Percentiles rank a stretch among this genome's conserved stretches.
Evolutionary conservation across 2,888 invertebrate genomes (phyloP).

Genomic region (Fragum sueziense): DNA sequence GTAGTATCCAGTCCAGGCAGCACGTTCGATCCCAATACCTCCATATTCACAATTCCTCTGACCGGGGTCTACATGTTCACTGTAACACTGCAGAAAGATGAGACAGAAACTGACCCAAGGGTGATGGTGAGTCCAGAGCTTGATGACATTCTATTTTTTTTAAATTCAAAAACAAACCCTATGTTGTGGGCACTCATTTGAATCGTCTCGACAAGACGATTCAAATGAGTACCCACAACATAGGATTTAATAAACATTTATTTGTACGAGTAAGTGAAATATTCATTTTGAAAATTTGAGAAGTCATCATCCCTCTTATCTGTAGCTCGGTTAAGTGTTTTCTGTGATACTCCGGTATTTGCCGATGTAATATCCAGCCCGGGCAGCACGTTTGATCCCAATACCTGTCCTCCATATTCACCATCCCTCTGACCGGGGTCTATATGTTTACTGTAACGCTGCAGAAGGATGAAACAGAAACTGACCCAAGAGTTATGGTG

Average conservation of each 20-base stretch:
- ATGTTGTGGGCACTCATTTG: too few species aligned
- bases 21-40: background rate
- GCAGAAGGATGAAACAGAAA: slow-evolving; percentile 12
- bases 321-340: too few species aligned
- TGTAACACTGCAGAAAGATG: slow-evolving; percentile 13
- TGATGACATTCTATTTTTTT: too few species aligned
- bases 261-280: too few species aligned
- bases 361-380: background rate
- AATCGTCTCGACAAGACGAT: too few species aligned
- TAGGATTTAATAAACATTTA: too few species aligned
- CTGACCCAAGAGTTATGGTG: background rate
- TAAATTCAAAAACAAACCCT: too few species aligned
- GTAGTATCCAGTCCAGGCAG: background rate
- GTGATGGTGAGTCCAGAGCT: slow-evolving; percentile 2
- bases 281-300: too few species aligned
- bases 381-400: background rate
- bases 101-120: background rate
- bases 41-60: background rate
- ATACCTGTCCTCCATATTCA: background rate
- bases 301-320: too few species aligned
- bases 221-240: too few species aligned
- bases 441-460: slow-evolving; percentile 16
- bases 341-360: slow-evolving; percentile 5
- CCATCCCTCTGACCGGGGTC: background rate
- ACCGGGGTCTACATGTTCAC: slow-evolving; percentile 15